Conservation (phyloP, 2,797 vertebrate species). For the Astyanax mexicanus region DNA sequence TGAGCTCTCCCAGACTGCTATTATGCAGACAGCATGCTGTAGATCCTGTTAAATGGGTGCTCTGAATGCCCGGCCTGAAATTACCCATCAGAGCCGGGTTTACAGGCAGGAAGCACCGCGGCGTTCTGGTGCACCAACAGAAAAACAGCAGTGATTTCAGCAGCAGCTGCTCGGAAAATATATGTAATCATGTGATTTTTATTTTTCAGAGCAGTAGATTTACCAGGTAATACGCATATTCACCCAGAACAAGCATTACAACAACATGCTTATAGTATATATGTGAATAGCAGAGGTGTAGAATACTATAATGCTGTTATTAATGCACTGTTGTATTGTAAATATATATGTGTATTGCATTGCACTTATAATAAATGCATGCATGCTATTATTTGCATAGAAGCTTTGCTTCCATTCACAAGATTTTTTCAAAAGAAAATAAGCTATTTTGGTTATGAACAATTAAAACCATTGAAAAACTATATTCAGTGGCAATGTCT, state of each 20-base stretch:
- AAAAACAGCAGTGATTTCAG: neutral
- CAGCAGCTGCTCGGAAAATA: neutral
- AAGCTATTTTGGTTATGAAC: too few relatives aligned
- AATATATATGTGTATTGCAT: too few relatives aligned
- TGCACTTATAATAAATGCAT: too few relatives aligned
- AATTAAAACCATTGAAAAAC: too few relatives aligned
- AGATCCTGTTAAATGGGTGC: slow-evolving; percentile 37
- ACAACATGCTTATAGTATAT: neutral
- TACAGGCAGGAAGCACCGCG: slow-evolving; percentile 33
- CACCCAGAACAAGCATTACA: neutral
- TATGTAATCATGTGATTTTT: neutral
- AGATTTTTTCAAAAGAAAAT: too few relatives aligned
- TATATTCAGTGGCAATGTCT: too few relatives aligned
- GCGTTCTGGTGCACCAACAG: neutral
- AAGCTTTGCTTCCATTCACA: too few relatives aligned
- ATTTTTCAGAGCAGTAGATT: neutral
- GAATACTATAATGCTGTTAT: too few relatives aligned
- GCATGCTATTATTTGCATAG: too few relatives aligned
- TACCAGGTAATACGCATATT: neutral
- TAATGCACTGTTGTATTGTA: too few relatives aligned
- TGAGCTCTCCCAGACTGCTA: slow-evolving; percentile 39
- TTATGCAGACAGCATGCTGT: slow-evolving; percentile 37
- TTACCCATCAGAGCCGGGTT: slow-evolving; percentile 22
- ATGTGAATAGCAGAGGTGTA: neutral
- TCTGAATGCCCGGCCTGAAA: slow-evolving; percentile 21